phyloP scores from a whole-genome alignment of 1,140 invertebrate species.

The Papilio glaucus region DNA sequence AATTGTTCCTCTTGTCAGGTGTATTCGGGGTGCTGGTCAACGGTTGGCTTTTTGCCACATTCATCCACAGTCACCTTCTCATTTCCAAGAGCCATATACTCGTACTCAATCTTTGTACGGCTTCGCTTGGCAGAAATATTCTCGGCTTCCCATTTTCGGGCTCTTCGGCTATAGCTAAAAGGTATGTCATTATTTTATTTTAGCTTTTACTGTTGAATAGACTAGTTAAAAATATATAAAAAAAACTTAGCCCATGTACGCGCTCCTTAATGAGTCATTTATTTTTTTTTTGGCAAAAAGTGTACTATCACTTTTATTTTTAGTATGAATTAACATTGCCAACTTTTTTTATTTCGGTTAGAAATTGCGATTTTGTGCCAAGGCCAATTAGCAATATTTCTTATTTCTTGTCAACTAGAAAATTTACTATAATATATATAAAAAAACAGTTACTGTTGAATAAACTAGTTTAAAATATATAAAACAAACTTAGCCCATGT shows the following conservation, averaged over 20 bases:
- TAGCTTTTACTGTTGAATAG: too few relatives aligned
- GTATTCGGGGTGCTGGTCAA: constrained; percentile 81
- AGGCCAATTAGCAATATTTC: background rate
- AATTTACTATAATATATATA: too few relatives aligned
- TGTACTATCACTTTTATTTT: background rate
- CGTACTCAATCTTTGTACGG: constrained; percentile 80
- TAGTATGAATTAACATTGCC: constrained; percentile 8
- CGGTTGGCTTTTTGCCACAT: constrained; percentile 81
- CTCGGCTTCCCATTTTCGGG: constrained; percentile 81
- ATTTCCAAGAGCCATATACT: constrained; percentile 80
- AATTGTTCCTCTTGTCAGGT: constrained; percentile 66
- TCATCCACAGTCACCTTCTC: constrained; percentile 81
- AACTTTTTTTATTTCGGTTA: constrained; percentile 7
- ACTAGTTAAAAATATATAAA: too few relatives aligned
- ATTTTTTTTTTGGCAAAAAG: too few relatives aligned
- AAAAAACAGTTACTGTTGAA: too few relatives aligned
- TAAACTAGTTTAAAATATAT: too few relatives aligned
- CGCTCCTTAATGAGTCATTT: background rate
- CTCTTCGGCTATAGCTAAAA: constrained; percentile 80
- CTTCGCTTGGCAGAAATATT: constrained; percentile 77
- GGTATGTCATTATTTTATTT: constrained; percentile 52
- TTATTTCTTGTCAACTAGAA: constrained; percentile 4
- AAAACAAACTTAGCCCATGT: background rate
- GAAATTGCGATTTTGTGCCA: constrained; percentile 1
- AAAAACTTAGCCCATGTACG: background rate